A percentile compares a stretch with the other conserved stretches of the same genome.
Evolutionary conservation across 2,888 invertebrate species (phyloP).

Genomic region (Diachrysia chrysitis): DNA sequence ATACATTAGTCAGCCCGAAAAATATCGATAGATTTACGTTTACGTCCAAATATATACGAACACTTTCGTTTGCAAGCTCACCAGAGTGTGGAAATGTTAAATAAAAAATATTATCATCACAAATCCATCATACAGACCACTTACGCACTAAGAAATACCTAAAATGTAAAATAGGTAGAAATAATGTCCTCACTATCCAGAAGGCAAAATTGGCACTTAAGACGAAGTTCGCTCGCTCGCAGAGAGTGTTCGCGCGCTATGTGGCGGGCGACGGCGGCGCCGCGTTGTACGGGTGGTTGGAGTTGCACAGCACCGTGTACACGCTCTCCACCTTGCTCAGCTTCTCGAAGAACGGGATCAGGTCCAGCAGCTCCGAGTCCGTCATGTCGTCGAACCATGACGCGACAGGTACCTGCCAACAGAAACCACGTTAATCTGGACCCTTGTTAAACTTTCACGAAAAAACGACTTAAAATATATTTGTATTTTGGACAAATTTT

Average conservation of each 20-base stretch:
- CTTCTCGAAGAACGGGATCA: constrained; percentile 99
- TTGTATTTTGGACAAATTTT: too few relatives aligned
- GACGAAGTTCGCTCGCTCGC: constrained; percentile 75
- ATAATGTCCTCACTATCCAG: constrained; percentile 88
- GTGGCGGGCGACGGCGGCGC: constrained; percentile 84
- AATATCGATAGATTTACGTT: constrained; percentile 60
- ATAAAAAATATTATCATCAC: constrained; percentile 69
- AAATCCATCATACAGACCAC: constrained; percentile 82
- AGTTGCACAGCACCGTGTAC: constrained; percentile 97
- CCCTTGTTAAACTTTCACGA: background rate
- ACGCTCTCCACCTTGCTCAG: constrained; percentile 99
- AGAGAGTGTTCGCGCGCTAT: constrained; percentile 68
- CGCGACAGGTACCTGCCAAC: constrained; percentile 97
- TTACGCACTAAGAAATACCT: constrained; percentile 87
- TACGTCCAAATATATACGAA: constrained; percentile 62
- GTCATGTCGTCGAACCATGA: constrained; percentile 99
- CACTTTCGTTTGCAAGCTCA: constrained; percentile 72
- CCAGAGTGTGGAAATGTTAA: constrained; percentile 64
- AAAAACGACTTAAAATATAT: too few relatives aligned
- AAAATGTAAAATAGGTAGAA: constrained; percentile 87
- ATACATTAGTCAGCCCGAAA: constrained; percentile 63
- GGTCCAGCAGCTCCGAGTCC: constrained; percentile 98
- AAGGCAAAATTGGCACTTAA: constrained; percentile 90
- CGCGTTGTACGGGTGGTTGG: constrained; percentile 94
- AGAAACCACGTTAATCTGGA: constrained; percentile 17